Evolutionary conservation across 2,113 vertebrate species (phyloP).

Genomic region (Oryzias celebensis): DNA sequence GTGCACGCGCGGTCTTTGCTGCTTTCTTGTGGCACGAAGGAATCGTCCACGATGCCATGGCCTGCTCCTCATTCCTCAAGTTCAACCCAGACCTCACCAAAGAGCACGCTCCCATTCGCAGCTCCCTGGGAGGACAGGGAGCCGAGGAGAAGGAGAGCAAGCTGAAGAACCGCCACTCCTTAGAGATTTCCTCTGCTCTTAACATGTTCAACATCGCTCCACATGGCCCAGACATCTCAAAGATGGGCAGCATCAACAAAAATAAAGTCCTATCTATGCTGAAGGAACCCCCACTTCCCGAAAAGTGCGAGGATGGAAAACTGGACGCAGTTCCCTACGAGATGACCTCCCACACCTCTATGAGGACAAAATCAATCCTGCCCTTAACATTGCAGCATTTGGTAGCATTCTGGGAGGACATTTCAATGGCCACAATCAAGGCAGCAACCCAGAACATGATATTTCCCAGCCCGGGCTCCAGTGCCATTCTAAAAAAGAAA

Average conservation of each 20-base stretch:
- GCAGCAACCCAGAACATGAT: conserved; percentile 99
- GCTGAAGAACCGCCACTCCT: conserved; percentile 94
- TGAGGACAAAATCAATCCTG: conserved; percentile 90
- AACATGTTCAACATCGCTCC: conserved; percentile 98
- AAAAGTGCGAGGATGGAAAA: conserved; percentile 95
- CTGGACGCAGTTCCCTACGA: conserved; percentile 84
- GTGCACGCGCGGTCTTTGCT: conserved; percentile 93
- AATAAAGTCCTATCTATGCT: conserved; percentile 99
- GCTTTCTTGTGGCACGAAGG: conserved; percentile 98
- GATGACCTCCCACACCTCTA: conserved; percentile 76
- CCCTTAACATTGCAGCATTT: conserved; percentile 95
- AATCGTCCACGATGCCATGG: conserved; percentile 98
- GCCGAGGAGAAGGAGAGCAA: conserved; percentile 94
- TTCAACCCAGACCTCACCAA: conserved; percentile 98
- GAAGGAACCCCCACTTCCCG: conserved; percentile 93
- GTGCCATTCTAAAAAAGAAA: conserved; percentile 95
- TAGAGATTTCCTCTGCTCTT: conserved; percentile 97
- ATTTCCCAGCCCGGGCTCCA: conserved; percentile 97
- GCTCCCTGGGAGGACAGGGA: conserved; percentile 85
- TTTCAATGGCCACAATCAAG: conserved; percentile 97
- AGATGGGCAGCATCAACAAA: conserved; percentile 99
- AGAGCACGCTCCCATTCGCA: conserved; percentile 94
- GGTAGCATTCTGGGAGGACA: conserved; percentile 98
- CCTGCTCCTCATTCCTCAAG: conserved; percentile 97
- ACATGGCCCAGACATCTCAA: conserved; percentile 97